Conservation (phyloP, 2,113 vertebrate species). For the Elachura formosa region DNA sequence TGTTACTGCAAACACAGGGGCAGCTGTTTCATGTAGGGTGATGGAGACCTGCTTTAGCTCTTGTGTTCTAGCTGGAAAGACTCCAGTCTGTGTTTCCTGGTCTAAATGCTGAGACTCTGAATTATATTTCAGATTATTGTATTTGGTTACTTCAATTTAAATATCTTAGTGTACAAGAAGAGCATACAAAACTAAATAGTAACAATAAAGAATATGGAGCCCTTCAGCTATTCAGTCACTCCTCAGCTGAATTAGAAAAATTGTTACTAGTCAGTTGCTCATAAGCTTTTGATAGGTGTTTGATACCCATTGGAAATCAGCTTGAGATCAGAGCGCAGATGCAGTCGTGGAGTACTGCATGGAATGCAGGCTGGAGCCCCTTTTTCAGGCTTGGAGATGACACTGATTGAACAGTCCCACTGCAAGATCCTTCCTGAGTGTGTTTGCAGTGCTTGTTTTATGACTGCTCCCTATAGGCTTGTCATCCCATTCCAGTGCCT, state of each 20-base stretch:
- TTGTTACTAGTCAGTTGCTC: background rate
- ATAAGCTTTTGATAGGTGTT: background rate
- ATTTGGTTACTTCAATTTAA: background rate
- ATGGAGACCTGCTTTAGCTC: background rate
- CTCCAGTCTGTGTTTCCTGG: background rate
- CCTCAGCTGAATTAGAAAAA: background rate
- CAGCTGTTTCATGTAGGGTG: background rate
- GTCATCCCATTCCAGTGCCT: background rate
- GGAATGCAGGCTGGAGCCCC: background rate
- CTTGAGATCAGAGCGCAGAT: background rate
- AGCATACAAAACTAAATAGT: background rate
- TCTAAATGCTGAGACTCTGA: background rate
- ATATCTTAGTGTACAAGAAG: background rate
- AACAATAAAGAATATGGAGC: background rate
- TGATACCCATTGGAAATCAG: background rate
- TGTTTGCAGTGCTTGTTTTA: background rate
- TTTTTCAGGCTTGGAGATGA: background rate
- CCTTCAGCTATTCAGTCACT: background rate
- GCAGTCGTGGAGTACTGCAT: rapidly evolving
- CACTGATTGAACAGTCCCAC: background rate
- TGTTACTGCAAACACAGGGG: background rate
- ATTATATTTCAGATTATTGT: background rate
- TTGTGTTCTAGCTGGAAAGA: background rate
- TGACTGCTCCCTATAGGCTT: background rate
- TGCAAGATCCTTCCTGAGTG: background rate